phyloP scores from a whole-genome alignment of 1,140 invertebrate species.

The Chironomus tepperi region DNA sequence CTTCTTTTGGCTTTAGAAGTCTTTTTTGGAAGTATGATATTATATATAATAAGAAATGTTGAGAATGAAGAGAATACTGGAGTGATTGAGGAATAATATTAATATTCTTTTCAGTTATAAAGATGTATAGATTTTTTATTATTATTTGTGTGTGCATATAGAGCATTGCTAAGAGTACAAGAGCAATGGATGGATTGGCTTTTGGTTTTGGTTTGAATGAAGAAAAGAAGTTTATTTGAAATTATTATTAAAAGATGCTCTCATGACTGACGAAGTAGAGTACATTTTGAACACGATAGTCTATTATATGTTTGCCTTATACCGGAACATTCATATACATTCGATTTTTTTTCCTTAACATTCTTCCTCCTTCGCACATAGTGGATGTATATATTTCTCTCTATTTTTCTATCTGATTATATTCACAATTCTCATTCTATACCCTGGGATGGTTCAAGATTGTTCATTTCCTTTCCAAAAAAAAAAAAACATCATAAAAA shows the following conservation, averaged over 20 bases:
- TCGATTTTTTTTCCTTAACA: background rate
- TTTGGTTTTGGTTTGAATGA: background rate
- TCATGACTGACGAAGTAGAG: background rate
- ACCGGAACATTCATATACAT: constrained; percentile 3
- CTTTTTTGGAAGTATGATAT: background rate
- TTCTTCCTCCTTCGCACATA: background rate
- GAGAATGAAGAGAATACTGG: background rate
- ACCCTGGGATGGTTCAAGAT: background rate
- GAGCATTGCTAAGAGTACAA: too few relatives aligned
- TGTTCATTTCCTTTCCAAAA: constrained; percentile 21
- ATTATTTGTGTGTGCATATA: background rate
- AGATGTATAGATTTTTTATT: background rate
- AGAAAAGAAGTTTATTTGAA: constrained; percentile 17
- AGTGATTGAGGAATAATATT: constrained; percentile 19
- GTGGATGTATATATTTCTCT: background rate
- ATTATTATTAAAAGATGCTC: constrained; percentile 23
- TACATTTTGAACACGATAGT: background rate
- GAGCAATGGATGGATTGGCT: background rate
- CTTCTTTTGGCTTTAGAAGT: too few relatives aligned
- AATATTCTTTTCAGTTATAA: background rate
- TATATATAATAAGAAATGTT: background rate
- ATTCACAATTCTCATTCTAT: background rate
- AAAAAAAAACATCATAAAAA: constrained; percentile 22
- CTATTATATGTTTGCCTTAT: constrained; percentile 21
- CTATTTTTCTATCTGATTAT: background rate